These are phyloP conservation scores for Pogonocherus hispidulus DNA, from an alignment of 2,888 invertebrate species.

Conservation along the genomic window DNA sequence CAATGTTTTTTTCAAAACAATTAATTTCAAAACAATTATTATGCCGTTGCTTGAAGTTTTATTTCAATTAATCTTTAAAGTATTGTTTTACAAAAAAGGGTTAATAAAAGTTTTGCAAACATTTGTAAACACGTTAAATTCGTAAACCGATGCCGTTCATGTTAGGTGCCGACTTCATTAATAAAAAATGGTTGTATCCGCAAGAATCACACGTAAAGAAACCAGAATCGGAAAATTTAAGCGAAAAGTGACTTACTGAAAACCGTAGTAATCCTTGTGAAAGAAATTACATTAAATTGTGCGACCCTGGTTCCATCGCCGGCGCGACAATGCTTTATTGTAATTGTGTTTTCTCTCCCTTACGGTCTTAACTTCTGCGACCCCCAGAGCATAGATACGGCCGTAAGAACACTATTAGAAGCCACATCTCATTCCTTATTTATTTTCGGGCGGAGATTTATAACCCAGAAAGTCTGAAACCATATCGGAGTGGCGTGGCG, in stretches of 20 bases:
- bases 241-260: conserved; percentile 26
- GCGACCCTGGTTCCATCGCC: conserved; percentile 56
- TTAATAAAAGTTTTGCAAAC: too few relatives aligned
- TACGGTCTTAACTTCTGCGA: conserved; percentile 62
- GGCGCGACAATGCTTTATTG: conserved; percentile 64
- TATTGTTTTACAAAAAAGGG: too few relatives aligned
- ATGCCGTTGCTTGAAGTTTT: too few relatives aligned
- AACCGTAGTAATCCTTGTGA: conserved; percentile 50
- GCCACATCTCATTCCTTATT: conserved; percentile 64
- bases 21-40: too few relatives aligned
- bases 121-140: too few relatives aligned
- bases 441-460: conserved; percentile 59
- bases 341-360: conserved; percentile 65
- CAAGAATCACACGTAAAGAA: conserved; percentile 3
- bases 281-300: conserved; percentile 65
- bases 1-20: too few relatives aligned
- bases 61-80: too few relatives aligned
- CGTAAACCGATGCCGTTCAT: too few relatives aligned
- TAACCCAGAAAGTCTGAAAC: conserved; percentile 43
- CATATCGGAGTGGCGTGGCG: conserved; percentile 33
- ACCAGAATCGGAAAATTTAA: conserved; percentile 12
- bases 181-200: background rate
- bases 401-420: conserved; percentile 65
- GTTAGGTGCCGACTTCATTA: background rate
- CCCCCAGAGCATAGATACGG: conserved; percentile 62